Percentiles rank a stretch among this genome's conserved stretches.
These are phyloP conservation scores for Spicauda simplicius DNA, from an alignment of 2,888 invertebrate genomes.

Conservation along the genomic window DNA sequence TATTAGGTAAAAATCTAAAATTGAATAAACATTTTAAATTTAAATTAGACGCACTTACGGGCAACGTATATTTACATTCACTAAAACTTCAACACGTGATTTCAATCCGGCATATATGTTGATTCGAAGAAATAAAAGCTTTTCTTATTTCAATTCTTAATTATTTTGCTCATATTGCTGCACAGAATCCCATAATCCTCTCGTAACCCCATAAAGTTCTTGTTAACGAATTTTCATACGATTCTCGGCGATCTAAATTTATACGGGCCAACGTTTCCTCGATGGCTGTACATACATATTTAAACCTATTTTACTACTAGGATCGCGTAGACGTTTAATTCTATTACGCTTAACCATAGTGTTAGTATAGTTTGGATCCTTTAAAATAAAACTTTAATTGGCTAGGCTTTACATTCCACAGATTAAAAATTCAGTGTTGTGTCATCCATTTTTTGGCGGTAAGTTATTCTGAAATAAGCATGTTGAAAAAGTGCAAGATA, in stretches of 20 bases:
- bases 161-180: neutral
- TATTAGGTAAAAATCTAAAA: no score
- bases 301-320: constrained; percentile 49
- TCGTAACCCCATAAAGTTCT: constrained; percentile 42
- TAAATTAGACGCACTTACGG: no score
- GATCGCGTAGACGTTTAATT: constrained; percentile 46
- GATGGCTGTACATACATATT: constrained; percentile 43
- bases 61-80: no score
- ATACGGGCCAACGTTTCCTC: constrained; percentile 43
- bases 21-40: no score
- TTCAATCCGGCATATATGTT: no score
- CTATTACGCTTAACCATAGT: constrained; percentile 32
- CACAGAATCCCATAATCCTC: constrained; percentile 5
- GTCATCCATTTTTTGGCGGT: constrained; percentile 6
- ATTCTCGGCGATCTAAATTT: constrained; percentile 44
- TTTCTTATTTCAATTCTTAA: neutral
- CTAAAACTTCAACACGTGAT: no score
- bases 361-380: constrained; percentile 41
- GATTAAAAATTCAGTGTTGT: neutral
- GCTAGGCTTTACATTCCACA: neutral
- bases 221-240: constrained; percentile 44
- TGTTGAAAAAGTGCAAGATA: neutral
- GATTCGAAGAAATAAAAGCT: no score
- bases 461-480: neutral
- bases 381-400: neutral